Conservation (phyloP, 2,888 invertebrate species). For the Sesia apiformis region DNA sequence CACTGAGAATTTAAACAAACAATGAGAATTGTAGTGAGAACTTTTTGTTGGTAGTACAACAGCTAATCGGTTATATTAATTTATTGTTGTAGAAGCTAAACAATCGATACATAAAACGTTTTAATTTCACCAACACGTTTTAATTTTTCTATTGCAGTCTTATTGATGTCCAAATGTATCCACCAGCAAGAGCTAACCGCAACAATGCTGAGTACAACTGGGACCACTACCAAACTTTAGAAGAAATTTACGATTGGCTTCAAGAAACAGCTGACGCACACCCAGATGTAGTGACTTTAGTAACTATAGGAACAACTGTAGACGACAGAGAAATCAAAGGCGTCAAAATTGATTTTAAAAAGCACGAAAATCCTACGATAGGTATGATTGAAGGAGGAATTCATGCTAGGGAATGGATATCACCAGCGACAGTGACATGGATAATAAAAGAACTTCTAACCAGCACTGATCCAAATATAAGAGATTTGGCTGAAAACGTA, state of each 20-base stretch:
- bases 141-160: conserved; percentile 11
- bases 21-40: too few species aligned
- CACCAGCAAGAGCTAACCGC: conserved; percentile 12
- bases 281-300: conserved; percentile 42
- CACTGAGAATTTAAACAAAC: too few species aligned
- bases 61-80: too few species aligned
- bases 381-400: conserved; percentile 74
- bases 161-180: conserved; percentile 38
- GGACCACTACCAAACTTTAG: conserved; percentile 67
- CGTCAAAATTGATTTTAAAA: conserved; percentile 33
- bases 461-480: conserved; percentile 64
- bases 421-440: conserved; percentile 76
- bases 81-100: too few species aligned
- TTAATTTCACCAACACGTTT: background rate
- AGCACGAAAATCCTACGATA: conserved; percentile 14
- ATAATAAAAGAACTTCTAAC: conserved; percentile 80
- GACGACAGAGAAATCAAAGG: conserved; percentile 67
- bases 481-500: conserved; percentile 74
- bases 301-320: conserved; percentile 62
- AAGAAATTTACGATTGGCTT: conserved; percentile 69
- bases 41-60: too few species aligned
- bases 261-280: conserved; percentile 37
- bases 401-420: conserved; percentile 77
- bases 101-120: too few species aligned
- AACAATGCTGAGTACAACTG: conserved; percentile 50